These are phyloP conservation scores for Hirtodrosophila trivittata DNA, from an alignment of 2,888 invertebrate genomes.

Conservation along the genomic window DNA sequence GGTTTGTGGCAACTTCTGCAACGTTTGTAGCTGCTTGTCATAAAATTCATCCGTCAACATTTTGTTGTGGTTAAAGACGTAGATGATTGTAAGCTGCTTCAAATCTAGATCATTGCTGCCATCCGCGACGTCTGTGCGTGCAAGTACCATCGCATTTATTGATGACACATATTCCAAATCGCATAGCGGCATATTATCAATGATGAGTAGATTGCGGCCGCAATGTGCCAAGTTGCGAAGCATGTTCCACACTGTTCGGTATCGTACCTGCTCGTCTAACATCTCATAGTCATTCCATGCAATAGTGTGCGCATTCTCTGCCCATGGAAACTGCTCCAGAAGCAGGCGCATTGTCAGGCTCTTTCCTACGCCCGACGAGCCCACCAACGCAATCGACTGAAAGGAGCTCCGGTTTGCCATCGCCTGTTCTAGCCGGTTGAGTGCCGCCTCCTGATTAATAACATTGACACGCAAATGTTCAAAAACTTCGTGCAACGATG, in stretches of 20 bases:
- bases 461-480: constrained; percentile 44
- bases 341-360: constrained; percentile 71
- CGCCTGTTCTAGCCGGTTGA: constrained; percentile 63
- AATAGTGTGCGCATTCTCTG: constrained; percentile 74
- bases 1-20: constrained; percentile 53
- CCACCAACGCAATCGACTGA: constrained; percentile 74
- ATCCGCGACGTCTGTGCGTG: constrained; percentile 10
- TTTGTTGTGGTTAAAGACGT: constrained; percentile 76
- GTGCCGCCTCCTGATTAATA: constrained; percentile 63
- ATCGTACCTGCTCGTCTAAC: constrained; percentile 17
- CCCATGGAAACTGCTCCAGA: constrained; percentile 78
- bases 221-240: constrained; percentile 69
- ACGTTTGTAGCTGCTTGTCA: constrained; percentile 24
- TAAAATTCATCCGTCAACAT: constrained; percentile 39
- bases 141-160: constrained; percentile 54
- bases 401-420: constrained; percentile 58
- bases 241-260: constrained; percentile 35
- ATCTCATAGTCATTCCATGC: constrained; percentile 66
- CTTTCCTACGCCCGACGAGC: constrained; percentile 81
- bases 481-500: constrained; percentile 55
- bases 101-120: not conserved
- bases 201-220: constrained; percentile 81
- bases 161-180: constrained; percentile 60
- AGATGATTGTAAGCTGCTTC: constrained; percentile 70
- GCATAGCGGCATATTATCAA: constrained; percentile 74